These are phyloP conservation scores for Drosophila lacicola DNA, from an alignment of 2,888 invertebrate species.

Conservation along the genomic window DNA sequence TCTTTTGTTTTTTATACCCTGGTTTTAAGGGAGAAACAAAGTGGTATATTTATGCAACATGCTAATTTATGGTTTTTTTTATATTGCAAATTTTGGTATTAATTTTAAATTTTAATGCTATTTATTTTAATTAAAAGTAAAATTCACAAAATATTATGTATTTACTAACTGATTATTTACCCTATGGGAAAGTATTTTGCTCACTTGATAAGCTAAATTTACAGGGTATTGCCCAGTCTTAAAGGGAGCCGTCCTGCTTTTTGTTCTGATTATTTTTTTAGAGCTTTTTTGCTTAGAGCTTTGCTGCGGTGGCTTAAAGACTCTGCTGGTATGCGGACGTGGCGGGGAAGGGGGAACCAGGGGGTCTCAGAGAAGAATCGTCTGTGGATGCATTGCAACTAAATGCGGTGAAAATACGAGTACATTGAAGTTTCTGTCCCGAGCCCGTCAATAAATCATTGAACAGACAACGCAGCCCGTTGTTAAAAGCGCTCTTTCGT, in stretches of 20 bases:
- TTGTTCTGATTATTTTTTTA: slow-evolving; percentile 9
- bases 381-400: slow-evolving; percentile 55
- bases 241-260: neutral
- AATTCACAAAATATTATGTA: too few species aligned
- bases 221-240: slow-evolving; percentile 7
- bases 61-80: too few species aligned
- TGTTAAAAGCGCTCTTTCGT: slow-evolving; percentile 70
- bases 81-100: too few species aligned
- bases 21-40: neutral
- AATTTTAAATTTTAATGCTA: too few species aligned
- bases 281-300: slow-evolving; percentile 7
- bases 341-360: neutral
- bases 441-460: slow-evolving; percentile 75
- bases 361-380: slow-evolving; percentile 10
- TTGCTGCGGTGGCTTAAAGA: slow-evolving; percentile 21
- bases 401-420: slow-evolving; percentile 62
- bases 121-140: too few species aligned
- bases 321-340: neutral
- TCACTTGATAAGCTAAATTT: neutral
- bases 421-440: slow-evolving; percentile 54
- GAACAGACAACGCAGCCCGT: slow-evolving; percentile 67
- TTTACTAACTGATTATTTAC: too few species aligned
- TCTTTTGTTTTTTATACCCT: slow-evolving; percentile 1
- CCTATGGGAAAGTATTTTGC: too few species aligned
- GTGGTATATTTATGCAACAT: too few species aligned